Conservation (phyloP, 2,888 invertebrate genomes). For the Glyphotaelius pellucidus region DNA sequence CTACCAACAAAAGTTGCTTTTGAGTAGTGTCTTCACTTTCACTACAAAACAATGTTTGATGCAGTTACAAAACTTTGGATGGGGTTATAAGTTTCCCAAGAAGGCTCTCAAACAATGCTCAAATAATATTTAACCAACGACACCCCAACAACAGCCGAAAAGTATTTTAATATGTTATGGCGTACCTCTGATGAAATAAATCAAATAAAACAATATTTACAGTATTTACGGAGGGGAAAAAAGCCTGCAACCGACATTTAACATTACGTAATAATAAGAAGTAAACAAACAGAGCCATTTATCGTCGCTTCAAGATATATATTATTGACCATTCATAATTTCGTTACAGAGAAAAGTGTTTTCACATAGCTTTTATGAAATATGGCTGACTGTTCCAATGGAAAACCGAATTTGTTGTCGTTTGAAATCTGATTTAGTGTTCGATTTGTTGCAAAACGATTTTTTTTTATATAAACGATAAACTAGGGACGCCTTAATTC, state of each 20-base stretch:
- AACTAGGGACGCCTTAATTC: neutral
- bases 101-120: neutral
- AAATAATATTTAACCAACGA: neutral
- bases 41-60: neutral
- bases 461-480: neutral
- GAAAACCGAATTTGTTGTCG: neutral
- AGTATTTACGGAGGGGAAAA: neutral
- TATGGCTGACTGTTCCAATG: slow-evolving; percentile 2
- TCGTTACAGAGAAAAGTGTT: neutral
- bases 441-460: neutral
- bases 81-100: neutral
- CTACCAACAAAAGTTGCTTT: no score
- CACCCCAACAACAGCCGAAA: neutral
- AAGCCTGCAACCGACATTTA: neutral
- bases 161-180: neutral
- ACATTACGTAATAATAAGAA: neutral
- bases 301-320: slow-evolving; percentile 7
- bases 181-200: neutral
- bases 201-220: neutral
- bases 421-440: slow-evolving; percentile 4
- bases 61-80: neutral
- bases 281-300: slow-evolving; percentile 18
- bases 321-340: neutral
- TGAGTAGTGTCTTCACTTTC: neutral
- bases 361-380: neutral